Evolutionary conservation across 2,888 invertebrate species (phyloP).

Genomic region (Stictocephala bisonia): DNA sequence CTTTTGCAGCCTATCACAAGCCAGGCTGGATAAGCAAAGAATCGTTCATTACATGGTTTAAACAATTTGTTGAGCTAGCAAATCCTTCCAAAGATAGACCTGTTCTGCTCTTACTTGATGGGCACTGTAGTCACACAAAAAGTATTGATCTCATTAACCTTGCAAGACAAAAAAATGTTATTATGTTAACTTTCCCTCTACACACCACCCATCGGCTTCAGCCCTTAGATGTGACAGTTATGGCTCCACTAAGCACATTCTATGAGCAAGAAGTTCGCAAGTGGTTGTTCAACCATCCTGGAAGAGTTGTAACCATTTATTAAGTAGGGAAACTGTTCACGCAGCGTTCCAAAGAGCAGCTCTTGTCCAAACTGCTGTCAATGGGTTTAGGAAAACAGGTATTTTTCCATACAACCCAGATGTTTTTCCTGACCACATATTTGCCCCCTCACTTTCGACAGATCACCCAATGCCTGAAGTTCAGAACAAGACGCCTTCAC

Average conservation of each 20-base stretch:
- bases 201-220: constrained; percentile 14
- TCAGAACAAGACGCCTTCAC: constrained; percentile 15
- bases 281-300: constrained; percentile 57
- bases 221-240: constrained; percentile 52
- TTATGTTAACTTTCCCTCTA: constrained; percentile 47
- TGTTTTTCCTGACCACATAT: constrained; percentile 17
- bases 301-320: constrained; percentile 56
- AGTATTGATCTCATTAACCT: constrained; percentile 44
- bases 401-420: constrained; percentile 18
- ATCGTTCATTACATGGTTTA: constrained; percentile 51
- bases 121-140: constrained; percentile 53
- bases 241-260: constrained; percentile 57
- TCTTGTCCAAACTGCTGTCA: neutral
- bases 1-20: constrained; percentile 48
- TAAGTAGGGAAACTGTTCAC: constrained; percentile 54
- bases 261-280: constrained; percentile 56
- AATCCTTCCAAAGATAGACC: constrained; percentile 54
- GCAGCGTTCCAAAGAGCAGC: neutral
- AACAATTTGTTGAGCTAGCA: constrained; percentile 45
- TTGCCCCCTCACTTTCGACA: constrained; percentile 16
- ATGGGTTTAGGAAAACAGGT: neutral
- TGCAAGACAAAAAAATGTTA: constrained; percentile 43
- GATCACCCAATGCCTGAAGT: constrained; percentile 10
- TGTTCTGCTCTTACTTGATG: constrained; percentile 55
- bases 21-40: constrained; percentile 54